Percentiles rank a stretch among this genome's conserved stretches.
phyloP scores from a whole-genome alignment of 2,113 vertebrate species.

The Xenus cinereus region DNA sequence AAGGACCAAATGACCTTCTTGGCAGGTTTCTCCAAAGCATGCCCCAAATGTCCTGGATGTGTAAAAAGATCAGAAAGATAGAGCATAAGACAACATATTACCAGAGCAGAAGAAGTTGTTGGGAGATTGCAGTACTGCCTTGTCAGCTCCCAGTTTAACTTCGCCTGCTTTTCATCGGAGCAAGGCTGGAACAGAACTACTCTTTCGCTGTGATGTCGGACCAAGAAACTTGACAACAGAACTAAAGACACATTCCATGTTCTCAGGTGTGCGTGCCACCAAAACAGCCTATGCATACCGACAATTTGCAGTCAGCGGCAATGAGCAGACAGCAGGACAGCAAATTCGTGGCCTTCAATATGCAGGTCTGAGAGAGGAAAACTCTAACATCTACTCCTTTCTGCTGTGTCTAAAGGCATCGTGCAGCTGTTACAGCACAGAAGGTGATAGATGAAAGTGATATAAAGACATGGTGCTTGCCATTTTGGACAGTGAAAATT shows the following conservation, averaged over 20 bases:
- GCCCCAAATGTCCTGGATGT: neutral
- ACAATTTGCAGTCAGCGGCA: neutral
- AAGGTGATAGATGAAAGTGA: neutral
- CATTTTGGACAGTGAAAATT: neutral
- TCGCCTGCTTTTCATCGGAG: rapidly evolving
- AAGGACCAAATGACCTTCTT: neutral
- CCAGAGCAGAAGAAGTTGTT: neutral
- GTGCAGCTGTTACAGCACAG: neutral
- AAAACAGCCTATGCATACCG: rapidly evolving
- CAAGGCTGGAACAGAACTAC: neutral
- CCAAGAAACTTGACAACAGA: neutral
- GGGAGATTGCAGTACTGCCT: neutral
- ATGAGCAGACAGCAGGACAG: neutral
- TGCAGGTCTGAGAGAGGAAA: neutral
- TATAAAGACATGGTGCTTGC: neutral
- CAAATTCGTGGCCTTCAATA: neutral
- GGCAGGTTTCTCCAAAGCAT: neutral
- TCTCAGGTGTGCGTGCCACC: neutral
- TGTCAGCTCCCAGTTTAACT: neutral
- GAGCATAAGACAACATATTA: neutral
- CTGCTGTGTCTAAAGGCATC: neutral
- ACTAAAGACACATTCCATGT: neutral
- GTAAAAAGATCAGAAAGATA: neutral
- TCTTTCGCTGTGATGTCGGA: neutral
- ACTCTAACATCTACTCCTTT: neutral